Base-by-base conservation (phyloP, 2,113 vertebrate genomes). In the Phyllostomus discolor region DNA sequence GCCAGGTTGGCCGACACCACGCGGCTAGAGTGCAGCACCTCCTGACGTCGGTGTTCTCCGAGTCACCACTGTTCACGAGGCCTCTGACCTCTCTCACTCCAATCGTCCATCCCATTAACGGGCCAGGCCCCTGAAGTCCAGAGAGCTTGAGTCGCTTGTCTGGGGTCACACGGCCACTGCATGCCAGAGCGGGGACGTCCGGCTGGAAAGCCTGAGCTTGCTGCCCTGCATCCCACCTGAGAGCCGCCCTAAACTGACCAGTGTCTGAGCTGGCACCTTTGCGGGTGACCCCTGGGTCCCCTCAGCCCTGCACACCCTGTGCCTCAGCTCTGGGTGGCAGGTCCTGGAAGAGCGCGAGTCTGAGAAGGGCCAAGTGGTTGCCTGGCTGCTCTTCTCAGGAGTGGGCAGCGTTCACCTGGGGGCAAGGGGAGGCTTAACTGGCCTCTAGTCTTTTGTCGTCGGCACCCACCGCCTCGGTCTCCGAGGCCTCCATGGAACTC, bases 341-440 rank as follows among this genome's bases (percentile, higher is more conserved):
- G 22, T 24, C 85, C 73, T 1, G 3, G 50, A 5, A 16, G 43
- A 35, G 31, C 1, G 0, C 2, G 64, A 4, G 35, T 19, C 41
- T 5, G 5, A 5, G 15, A 7, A 6, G n/a, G 0, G 57, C 78
- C 4, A 67, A 24, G 67, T 50, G 78, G 4, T n/a, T 66, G 62
- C 70, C 4, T 0, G 4, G 9, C 0, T 0, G 5, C 76, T 7
- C 28, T 17, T n/a, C 26, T 38, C 7, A 0, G 48, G 57, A 22
- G 67, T 70, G 3, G 46, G 3, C 24, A 0, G 52, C 78, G 0
- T 1, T 22, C 12, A 43, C 0, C 0, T 64, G 96, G 46, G 69
- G 82, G 19, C 67, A 1, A 4, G 1, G 11, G 0, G 75, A 48
- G 52, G 80, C 57, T 22, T 43, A 10, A 81, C n/a, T 43, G 84